phyloP scores from a whole-genome alignment of 2,113 vertebrate genomes.

The Ptilonorhynchus violaceus region DNA sequence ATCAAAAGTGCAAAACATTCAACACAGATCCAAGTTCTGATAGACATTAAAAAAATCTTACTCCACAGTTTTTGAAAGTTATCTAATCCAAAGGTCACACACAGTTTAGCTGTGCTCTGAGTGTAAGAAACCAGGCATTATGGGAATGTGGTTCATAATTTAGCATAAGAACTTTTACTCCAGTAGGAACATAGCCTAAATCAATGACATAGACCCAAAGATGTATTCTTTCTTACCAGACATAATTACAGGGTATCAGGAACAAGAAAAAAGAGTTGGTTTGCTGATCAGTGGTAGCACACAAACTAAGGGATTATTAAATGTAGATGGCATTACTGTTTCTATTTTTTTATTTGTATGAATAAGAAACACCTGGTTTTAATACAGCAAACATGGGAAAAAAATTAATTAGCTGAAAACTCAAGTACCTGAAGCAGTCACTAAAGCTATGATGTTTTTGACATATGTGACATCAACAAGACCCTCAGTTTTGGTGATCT shows the following conservation, averaged over 20 bases:
- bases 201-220: background rate
- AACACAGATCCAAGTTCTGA: conserved; percentile 32
- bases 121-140: background rate
- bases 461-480: background rate
- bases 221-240: background rate
- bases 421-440: background rate
- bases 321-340: background rate
- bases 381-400: background rate
- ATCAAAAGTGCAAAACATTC: conserved; percentile 14
- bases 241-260: background rate
- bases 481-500: background rate
- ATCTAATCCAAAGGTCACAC: conserved; percentile 19
- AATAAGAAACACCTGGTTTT: background rate
- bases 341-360: background rate
- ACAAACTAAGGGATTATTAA: background rate
- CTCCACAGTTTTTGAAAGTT: background rate
- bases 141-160: background rate
- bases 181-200: background rate
- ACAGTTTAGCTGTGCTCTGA: background rate
- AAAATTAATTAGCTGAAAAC: background rate
- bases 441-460: background rate
- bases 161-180: background rate
- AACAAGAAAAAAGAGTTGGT: background rate
- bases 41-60: conserved; percentile 9
- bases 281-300: background rate